Percentiles rank a stretch among this genome's conserved stretches.
These are phyloP conservation scores for Acanthacorydalis orientalis DNA, from an alignment of 2,888 invertebrate genomes.

Conservation along the genomic window DNA sequence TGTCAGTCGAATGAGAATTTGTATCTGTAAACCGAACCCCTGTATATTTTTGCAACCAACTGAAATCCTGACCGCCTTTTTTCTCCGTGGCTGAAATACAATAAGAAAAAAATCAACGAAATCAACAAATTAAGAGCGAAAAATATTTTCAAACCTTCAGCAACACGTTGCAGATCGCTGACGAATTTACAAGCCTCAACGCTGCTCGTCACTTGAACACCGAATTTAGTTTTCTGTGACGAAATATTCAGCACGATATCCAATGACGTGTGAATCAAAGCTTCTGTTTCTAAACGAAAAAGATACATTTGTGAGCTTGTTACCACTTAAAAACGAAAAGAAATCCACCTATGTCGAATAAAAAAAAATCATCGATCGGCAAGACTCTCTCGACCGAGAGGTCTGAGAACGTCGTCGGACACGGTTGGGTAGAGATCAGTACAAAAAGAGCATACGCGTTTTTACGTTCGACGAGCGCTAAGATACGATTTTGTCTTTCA, in stretches of 20 bases:
- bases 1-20: neutral
- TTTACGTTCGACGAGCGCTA: conserved; percentile 40
- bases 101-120: too few relatives aligned
- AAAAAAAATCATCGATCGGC: conserved; percentile 64
- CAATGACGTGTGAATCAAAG: neutral
- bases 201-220: too few relatives aligned
- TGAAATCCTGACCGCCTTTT: conserved; percentile 29
- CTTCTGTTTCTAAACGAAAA: neutral
- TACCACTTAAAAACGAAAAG: conserved; percentile 16
- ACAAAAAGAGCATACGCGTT: conserved; percentile 37
- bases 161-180: neutral
- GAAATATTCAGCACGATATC: conserved; percentile 13
- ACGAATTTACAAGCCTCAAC: neutral
- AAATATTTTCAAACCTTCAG: neutral
- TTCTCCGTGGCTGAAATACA: conserved; percentile 2
- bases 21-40: conserved; percentile 9
- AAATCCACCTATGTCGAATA: conserved; percentile 48
- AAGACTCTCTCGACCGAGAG: conserved; percentile 65
- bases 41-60: conserved; percentile 43
- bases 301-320: neutral
- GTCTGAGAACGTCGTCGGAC: conserved; percentile 57
- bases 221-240: conserved; percentile 12
- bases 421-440: conserved; percentile 38
- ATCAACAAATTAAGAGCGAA: too few relatives aligned
- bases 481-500: conserved; percentile 32